Base-by-base conservation (phyloP, 2,113 vertebrate genomes). In the Stegostoma tigrinum region DNA sequence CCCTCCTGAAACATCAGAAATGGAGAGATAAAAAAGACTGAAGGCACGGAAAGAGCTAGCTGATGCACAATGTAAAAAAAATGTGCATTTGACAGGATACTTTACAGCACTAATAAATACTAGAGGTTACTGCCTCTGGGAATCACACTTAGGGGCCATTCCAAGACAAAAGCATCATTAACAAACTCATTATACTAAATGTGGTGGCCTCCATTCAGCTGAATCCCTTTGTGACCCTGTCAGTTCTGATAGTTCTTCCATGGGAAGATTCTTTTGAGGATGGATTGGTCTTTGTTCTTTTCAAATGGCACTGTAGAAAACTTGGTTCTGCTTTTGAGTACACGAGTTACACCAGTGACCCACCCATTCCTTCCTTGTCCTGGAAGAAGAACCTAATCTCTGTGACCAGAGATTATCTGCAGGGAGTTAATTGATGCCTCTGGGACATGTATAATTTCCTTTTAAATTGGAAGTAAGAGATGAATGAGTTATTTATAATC, bases 161-260 rank as follows among this genome's bases (percentile, higher is more conserved):
- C 24, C 24, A 27, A 72, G 70, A 0, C 72, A n/a, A 21, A n/a
- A 64, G 34, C 23, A 66, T 19, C 61, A 2, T 93, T 66, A 93
- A 38, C 10, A 93, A 67, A 93, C 24, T 93, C 66, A 66, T 89
- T 30, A 66, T 91, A 91, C 55, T 91, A 30, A 66, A 21, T 66
- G 14, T 42, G 38, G 15, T 6, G 19, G 38, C n/a, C 0, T 34
- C 17, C 67, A 23, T 68, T 23, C 61, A 93, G 55, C 61, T 66
- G 61, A 93, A 66, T 38, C 34, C 15, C n/a, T 93, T 91, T 93
- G 19, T 66, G 17, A 2, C 34, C 55, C 34, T 61, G 19, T 67
- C 89, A 93, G 89, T n/a, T 93, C 89, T 93, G 89, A 93, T 38
- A 38, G 21, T 93, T 93, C 61, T 66, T 91, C n/a, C 38, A 45